A percentile compares a stretch with the other conserved stretches of the same genome.
phyloP scores from a whole-genome alignment of 1,140 invertebrate genomes.

The Chironomus tepperi region DNA sequence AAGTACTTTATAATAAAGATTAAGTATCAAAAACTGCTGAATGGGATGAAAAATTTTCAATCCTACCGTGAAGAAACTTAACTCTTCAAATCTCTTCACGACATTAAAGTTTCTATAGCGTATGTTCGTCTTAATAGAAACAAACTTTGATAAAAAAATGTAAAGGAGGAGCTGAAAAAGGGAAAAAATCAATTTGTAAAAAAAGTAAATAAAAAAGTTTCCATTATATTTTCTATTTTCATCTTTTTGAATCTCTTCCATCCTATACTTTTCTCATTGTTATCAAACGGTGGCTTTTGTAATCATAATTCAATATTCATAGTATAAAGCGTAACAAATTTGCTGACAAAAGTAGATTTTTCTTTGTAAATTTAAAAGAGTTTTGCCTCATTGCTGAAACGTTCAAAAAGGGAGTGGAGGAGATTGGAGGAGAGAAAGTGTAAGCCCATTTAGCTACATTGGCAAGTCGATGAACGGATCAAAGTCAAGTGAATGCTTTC shows the following conservation, averaged over 20 bases:
- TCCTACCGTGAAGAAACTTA: background rate
- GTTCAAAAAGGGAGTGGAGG: too few species aligned
- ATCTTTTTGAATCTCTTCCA: background rate
- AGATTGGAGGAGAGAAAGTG: too few species aligned
- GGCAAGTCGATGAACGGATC: background rate
- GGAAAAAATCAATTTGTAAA: constrained; percentile 14
- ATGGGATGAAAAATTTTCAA: background rate
- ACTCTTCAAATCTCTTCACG: background rate
- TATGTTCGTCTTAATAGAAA: too few species aligned
- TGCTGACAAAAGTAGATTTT: constrained; percentile 18
- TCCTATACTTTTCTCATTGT: background rate
- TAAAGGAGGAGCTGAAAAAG: background rate
- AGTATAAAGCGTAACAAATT: background rate
- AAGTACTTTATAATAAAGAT: too few species aligned
- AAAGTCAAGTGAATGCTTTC: background rate
- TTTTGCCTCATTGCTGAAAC: too few species aligned
- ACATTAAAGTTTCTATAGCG: background rate
- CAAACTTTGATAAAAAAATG: background rate
- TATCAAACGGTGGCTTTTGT: background rate
- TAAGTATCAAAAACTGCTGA: too few species aligned
- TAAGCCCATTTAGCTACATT: background rate
- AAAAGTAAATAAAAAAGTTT: constrained; percentile 10
- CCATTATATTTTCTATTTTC: background rate
- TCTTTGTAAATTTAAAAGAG: background rate
- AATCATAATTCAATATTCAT: constrained; percentile 20